Evolutionary conservation across 2,797 vertebrate species (phyloP).

Genomic region (Gephyroberyx darwinii): DNA sequence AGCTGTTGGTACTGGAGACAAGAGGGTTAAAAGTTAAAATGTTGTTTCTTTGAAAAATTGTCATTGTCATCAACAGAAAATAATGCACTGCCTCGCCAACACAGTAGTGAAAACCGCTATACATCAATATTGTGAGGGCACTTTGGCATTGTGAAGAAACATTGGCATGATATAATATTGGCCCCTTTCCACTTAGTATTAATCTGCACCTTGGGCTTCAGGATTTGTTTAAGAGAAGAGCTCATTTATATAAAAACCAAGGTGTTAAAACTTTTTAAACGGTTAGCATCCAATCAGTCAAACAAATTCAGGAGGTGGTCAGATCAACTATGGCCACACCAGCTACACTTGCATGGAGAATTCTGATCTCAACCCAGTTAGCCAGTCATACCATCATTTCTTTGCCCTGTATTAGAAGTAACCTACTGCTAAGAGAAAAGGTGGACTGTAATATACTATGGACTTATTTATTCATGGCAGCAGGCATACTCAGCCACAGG

Average conservation of each 20-base stretch:
- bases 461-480: slow-evolving; percentile 28
- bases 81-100: background rate
- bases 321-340: background rate
- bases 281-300: slow-evolving; percentile 1
- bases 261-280: background rate
- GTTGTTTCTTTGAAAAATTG: background rate
- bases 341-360: background rate
- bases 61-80: background rate
- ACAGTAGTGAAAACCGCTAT: slow-evolving; percentile 1
- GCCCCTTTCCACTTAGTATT: background rate
- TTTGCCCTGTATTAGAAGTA: background rate
- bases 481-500: slow-evolving; percentile 27
- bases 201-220: background rate
- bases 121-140: background rate
- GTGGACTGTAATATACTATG: slow-evolving; percentile 20
- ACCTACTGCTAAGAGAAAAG: background rate
- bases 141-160: background rate
- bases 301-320: background rate
- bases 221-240: background rate
- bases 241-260: background rate
- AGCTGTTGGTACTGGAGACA: slow-evolving; percentile 85
- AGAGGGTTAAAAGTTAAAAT: slow-evolving; percentile 21
- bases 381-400: too few species aligned
- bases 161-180: background rate
- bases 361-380: background rate